A percentile compares a stretch with the other conserved stretches of the same genome.
Conservation (phyloP, 2,113 vertebrate species). For the Prietella phreatophila region DNA sequence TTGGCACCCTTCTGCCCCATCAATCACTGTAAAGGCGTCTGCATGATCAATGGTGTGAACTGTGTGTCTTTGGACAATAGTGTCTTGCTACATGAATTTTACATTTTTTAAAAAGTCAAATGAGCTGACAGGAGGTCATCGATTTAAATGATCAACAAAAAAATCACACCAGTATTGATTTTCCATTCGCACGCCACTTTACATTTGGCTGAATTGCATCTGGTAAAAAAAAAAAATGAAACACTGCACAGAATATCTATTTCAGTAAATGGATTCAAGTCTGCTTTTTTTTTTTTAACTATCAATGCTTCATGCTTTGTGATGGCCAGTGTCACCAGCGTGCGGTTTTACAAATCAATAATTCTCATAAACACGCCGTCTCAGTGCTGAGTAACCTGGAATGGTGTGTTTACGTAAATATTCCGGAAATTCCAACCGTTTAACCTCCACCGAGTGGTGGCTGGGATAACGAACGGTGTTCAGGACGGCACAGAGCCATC, state of each 20-base stretch:
- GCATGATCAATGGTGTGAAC: neutral
- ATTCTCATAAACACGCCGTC: neutral
- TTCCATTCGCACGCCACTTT: neutral
- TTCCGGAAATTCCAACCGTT: neutral
- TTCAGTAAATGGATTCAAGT: neutral
- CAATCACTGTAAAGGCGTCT: neutral
- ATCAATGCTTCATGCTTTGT: neutral
- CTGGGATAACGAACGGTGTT: no score
- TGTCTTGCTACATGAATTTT: no score
- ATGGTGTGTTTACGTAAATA: neutral
- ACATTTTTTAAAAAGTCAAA: no score
- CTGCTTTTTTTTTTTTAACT: neutral
- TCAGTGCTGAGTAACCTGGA: neutral
- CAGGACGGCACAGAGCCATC: no score
- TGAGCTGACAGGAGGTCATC: neutral
- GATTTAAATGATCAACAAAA: neutral
- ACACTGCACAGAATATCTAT: neutral
- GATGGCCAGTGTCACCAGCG: neutral
- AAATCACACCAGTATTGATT: neutral
- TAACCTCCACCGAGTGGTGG: neutral
- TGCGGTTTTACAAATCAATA: slow-evolving; percentile 15
- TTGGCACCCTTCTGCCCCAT: neutral
- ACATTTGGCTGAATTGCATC: neutral
- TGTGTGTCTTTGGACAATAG: no score
- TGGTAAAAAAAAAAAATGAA: neutral